Conservation (phyloP, 2,888 invertebrate species). For the Zhuqinia jingwanae region DNA sequence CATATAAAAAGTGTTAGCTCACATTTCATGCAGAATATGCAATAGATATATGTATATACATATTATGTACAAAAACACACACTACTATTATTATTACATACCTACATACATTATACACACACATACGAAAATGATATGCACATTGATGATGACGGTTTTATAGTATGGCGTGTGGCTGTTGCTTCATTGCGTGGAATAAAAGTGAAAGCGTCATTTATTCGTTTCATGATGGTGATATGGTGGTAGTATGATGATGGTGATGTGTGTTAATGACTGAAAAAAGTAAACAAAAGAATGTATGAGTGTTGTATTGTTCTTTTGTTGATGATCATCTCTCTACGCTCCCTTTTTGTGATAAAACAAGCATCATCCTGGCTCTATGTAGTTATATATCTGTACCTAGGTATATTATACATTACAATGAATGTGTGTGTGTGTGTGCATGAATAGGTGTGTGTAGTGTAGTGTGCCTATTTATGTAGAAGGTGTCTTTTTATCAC, state of each 20-base stretch:
- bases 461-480: neutral
- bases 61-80: no score
- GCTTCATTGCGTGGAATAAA: conserved; percentile 35
- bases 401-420: neutral
- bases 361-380: neutral
- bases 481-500: conserved; percentile 40
- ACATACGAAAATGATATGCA: neutral
- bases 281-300: conserved; percentile 45
- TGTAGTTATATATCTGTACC: neutral
- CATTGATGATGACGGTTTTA: neutral
- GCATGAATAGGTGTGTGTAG: neutral
- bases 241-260: neutral
- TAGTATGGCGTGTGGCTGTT: neutral
- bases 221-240: neutral
- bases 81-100: no score
- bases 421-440: neutral
- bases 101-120: no score
- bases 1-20: neutral
- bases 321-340: neutral
- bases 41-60: no score
- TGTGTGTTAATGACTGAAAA: conserved; percentile 45
- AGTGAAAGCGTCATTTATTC: conserved; percentile 9
- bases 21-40: neutral
- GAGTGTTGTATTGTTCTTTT: neutral
- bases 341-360: neutral